phyloP scores from a whole-genome alignment of 2,113 vertebrate genomes.

The Colistium nudipinnis region DNA sequence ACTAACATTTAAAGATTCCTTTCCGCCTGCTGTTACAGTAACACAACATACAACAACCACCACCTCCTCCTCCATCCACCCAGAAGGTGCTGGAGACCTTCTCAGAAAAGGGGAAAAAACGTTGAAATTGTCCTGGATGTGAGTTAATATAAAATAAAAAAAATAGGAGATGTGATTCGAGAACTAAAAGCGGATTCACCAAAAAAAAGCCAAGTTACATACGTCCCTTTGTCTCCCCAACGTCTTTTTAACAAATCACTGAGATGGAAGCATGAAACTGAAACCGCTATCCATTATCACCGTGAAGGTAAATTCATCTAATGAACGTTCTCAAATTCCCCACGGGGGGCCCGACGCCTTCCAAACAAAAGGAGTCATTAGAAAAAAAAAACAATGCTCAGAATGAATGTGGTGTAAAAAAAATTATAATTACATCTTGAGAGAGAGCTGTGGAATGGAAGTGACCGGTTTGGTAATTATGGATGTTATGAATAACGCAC shows the following conservation, averaged over 20 bases:
- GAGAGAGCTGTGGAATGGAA: slow-evolving; percentile 43
- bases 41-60: too few relatives aligned
- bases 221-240: slow-evolving; percentile 54
- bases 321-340: slow-evolving; percentile 73
- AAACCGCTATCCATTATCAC: slow-evolving; percentile 73
- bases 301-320: slow-evolving; percentile 72
- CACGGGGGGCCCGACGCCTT: slow-evolving; percentile 41
- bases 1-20: not conserved
- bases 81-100: too few relatives aligned
- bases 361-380: slow-evolving; percentile 49
- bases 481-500: slow-evolving; percentile 40
- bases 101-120: too few relatives aligned
- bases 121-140: slow-evolving; percentile 13
- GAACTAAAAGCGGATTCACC: too few relatives aligned
- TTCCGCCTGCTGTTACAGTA: not conserved
- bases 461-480: slow-evolving; percentile 26
- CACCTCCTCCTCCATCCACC: too few relatives aligned
- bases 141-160: slow-evolving; percentile 18
- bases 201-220: slow-evolving; percentile 1
- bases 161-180: slow-evolving; percentile 16
- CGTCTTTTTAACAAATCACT: slow-evolving; percentile 67
- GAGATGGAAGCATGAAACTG: slow-evolving; percentile 59
- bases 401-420: slow-evolving; percentile 52
- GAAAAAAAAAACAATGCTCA: slow-evolving; percentile 52
- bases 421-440: too few relatives aligned